Base-by-base conservation (phyloP, 2,113 vertebrate species). In the Muscicapa adusta region DNA sequence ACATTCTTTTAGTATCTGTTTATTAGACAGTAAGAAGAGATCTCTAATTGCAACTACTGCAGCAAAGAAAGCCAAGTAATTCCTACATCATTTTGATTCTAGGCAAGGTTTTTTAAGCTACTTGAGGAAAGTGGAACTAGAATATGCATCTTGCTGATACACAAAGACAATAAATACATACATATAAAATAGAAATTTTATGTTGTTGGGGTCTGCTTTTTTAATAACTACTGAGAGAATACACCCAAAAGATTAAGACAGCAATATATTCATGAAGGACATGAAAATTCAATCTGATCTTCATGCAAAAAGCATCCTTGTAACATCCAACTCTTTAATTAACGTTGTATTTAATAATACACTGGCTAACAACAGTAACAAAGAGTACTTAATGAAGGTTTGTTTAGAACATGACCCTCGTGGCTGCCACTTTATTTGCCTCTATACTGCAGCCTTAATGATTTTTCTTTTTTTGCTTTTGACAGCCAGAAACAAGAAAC, bases 1-100 rank as follows among this genome's bases (percentile, higher is more conserved):
- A 94, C 75, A 62, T 74, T 95, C 74, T 94, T 91, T 91, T 86
- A 94, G 94, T 53, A 94, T 97, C 71, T 94, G 87, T 83, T 97
- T 95, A 94, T 81, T 88, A 90, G 92, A 93, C 47, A 89, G 66
- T 9, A 95, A 82, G 75, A 96, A 90, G 78, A 93, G 29, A 43
- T 91, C 86, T 94, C 71, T 93, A 96, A 89, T 91, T 96, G 67
- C 74, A 93, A 91, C 62, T 42, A 89, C 38, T 33, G 29, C 48
- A 84, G 15, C 26, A 4, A 88, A 96, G 48, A 82, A 94, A 93
- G 76, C 29, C 45, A 79, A 82, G 65, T 85, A 75, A 85, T 89
- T 96, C 85, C 88, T 79, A 66, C 15, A 78, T 19, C 12, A 50
- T 75, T 95, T 94, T 89, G 76, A 75, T 42, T 66, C 57, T 34